Evolutionary conservation across 2,113 vertebrate genomes (phyloP).

Genomic region (Podocnemis expansa): DNA sequence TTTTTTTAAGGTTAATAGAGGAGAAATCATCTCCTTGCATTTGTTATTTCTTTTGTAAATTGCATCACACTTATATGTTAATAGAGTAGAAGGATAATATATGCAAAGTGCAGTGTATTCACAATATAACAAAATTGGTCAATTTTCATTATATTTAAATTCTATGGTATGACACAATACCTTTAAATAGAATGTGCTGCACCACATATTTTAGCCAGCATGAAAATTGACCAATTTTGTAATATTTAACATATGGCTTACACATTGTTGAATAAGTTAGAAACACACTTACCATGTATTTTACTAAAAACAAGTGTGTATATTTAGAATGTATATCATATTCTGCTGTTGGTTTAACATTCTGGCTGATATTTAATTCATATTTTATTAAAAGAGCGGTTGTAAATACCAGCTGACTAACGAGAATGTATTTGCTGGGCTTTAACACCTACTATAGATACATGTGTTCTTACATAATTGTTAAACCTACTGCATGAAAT

Average conservation of each 20-base stretch:
- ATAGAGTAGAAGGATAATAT: neutral
- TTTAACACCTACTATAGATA: neutral
- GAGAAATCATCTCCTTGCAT: neutral
- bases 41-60: neutral
- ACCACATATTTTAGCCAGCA: neutral
- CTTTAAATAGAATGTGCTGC: neutral
- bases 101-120: slow-evolving; percentile 11
- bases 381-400: neutral
- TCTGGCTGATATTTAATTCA: neutral
- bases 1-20: neutral
- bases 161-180: neutral
- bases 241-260: slow-evolving; percentile 1
- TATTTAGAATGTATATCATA: neutral
- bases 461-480: neutral
- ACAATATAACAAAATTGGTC: neutral
- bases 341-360: neutral
- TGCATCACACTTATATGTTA: neutral
- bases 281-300: neutral
- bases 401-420: neutral
- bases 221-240: slow-evolving; percentile 48
- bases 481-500: neutral
- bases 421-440: neutral
- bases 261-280: neutral
- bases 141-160: neutral
- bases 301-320: neutral